Evolutionary conservation across 2,797 vertebrate genomes (phyloP), one percentile per base, ranked within the genome.

Genomic region (Anniella stebbinsi): DNA sequence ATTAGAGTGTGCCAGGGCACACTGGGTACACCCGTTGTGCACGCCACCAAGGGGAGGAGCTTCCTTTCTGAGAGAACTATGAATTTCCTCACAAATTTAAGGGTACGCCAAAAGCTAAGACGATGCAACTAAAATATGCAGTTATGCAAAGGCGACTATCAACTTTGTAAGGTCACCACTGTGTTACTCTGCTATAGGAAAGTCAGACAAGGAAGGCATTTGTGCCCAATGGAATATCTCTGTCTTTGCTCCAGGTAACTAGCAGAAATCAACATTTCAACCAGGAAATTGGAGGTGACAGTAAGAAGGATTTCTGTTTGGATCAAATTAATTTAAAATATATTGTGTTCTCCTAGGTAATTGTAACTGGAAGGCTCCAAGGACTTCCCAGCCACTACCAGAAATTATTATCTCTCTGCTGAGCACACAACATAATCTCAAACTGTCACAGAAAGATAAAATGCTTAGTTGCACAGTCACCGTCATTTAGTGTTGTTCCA

Each of bases 251-350:
- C 75, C 84, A 84, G 54, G 73, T 83, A 87, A 87, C 48, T 51
- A 66, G 66, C 38, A 88, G 63, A 78, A 87, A 87, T 92, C 63
- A 87, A 15, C 63, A 21, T 67, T 76, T 83, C 63, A 87, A 17
- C 63, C 63, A 48, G 70, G 63, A 92, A 86, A 89, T 87, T 67
- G 28, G 73, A 78, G 72, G 13, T 83, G 91, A 92, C 91, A 92
- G 66, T 72, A 83, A 76, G 45, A 84, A 82, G 60, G 80, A 48
- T 83, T 83, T 87, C 80, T 76, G 36, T 87, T 83, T 92, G 80
- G 73, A 83, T 78, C 91, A 87, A 84, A 63, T 89, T 89, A 89
- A 77, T 89, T 78, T 54, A 41, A 77, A 72, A 66, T 51, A 84
- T 87, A 80, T 63, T 84, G 72, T 78, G 54, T 69, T 87, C 45